These are phyloP conservation scores for Frankliniella fusca DNA, from an alignment of 2,888 invertebrate genomes.

Conservation along the genomic window DNA sequence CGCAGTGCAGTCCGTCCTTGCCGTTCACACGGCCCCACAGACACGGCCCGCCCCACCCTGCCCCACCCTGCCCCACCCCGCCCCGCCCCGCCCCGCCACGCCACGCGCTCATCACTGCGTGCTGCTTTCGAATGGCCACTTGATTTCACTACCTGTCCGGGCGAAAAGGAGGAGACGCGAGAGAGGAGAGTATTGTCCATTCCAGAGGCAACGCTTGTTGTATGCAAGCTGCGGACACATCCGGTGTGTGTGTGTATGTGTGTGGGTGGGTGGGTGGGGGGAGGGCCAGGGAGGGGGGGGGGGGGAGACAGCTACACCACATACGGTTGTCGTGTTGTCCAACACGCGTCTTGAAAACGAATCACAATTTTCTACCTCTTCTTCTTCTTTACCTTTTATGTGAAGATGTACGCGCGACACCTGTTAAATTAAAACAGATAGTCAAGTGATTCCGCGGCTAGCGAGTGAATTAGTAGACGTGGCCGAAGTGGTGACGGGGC, in stretches of 20 bases:
- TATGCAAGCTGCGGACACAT: not conserved
- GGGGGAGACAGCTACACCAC: not conserved
- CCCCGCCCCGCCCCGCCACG: not conserved
- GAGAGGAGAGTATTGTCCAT: not conserved
- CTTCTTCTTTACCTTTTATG: too few species aligned
- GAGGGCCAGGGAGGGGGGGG: not conserved
- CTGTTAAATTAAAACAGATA: too few species aligned
- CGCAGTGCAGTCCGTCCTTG: too few species aligned
- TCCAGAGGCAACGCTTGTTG: not conserved
- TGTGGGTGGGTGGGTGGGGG: too few species aligned
- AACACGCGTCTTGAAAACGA: too few species aligned
- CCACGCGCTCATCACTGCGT: not conserved
- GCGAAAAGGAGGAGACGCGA: not conserved
- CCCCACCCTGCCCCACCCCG: not conserved
- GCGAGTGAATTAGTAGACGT: not conserved
- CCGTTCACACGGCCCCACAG: not conserved
- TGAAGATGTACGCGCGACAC: too few species aligned
- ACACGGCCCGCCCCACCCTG: not conserved
- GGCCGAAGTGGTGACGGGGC: not conserved
- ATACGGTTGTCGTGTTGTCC: too few species aligned
- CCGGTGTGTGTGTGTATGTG: not conserved
- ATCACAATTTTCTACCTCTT: too few species aligned
- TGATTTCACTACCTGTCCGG: not conserved
- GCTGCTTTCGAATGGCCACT: not conserved
- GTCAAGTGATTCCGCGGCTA: too few species aligned